Percentiles rank a stretch among this genome's conserved stretches.
phyloP scores from a whole-genome alignment of 1,140 invertebrate species.

The Sesamia nonagrioides region DNA sequence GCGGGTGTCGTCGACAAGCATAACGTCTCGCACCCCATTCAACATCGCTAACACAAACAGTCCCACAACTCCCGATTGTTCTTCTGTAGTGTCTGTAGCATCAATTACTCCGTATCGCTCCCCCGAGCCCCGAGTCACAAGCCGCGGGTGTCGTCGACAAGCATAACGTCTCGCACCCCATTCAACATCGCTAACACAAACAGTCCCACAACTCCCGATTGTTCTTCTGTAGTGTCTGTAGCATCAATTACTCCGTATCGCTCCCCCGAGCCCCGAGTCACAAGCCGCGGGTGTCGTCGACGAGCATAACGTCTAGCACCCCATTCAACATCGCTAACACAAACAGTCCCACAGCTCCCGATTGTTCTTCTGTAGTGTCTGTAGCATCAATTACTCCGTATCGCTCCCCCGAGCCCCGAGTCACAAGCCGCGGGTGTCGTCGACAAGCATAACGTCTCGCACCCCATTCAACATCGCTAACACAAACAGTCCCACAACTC shows the following conservation, averaged over 20 bases:
- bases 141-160: neutral
- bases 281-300: neutral
- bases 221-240: neutral
- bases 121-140: neutral
- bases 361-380: too few species aligned
- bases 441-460: neutral
- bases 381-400: neutral
- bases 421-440: neutral
- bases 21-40: slow-evolving; percentile 1
- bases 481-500: neutral
- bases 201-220: neutral
- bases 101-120: neutral
- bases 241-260: neutral
- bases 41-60: neutral
- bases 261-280: neutral
- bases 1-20: neutral
- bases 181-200: neutral
- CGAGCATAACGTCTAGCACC: neutral
- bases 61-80: neutral
- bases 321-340: neutral
- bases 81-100: too few species aligned
- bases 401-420: neutral
- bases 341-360: neutral
- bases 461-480: neutral
- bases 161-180: neutral